phyloP scores from a whole-genome alignment of 1,140 invertebrate species.

The Rhopalosiphum maidis region DNA sequence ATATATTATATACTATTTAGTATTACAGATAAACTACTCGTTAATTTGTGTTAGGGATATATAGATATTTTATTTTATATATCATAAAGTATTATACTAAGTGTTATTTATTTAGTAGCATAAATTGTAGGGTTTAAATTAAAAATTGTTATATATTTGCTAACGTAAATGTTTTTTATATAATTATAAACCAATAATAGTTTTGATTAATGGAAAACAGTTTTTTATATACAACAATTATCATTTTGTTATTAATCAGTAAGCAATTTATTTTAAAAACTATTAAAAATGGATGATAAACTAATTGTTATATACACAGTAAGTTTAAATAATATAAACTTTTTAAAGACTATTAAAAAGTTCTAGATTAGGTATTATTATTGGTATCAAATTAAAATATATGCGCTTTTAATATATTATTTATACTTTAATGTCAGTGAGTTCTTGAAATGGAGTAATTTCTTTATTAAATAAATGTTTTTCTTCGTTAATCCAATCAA shows the following conservation, averaged over 20 bases:
- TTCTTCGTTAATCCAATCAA: constrained; percentile 88
- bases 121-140: not conserved
- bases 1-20: too few species aligned
- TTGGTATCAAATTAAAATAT: not conserved
- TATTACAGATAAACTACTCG: too few species aligned
- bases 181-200: too few species aligned
- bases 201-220: too few species aligned
- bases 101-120: not conserved
- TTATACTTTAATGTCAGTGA: constrained; percentile 73
- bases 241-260: too few species aligned
- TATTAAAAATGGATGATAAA: not conserved
- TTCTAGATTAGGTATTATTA: not conserved
- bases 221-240: too few species aligned
- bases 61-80: too few species aligned
- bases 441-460: constrained; percentile 73
- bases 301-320: not conserved
- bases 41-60: not conserved
- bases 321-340: not conserved
- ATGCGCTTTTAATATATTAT: not conserved
- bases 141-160: not conserved
- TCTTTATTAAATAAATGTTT: constrained; percentile 85
- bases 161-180: too few species aligned
- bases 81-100: too few species aligned
- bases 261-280: too few species aligned
- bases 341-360: not conserved